Conservation (phyloP, 2,888 invertebrate species). For the Mycogona germanica region DNA sequence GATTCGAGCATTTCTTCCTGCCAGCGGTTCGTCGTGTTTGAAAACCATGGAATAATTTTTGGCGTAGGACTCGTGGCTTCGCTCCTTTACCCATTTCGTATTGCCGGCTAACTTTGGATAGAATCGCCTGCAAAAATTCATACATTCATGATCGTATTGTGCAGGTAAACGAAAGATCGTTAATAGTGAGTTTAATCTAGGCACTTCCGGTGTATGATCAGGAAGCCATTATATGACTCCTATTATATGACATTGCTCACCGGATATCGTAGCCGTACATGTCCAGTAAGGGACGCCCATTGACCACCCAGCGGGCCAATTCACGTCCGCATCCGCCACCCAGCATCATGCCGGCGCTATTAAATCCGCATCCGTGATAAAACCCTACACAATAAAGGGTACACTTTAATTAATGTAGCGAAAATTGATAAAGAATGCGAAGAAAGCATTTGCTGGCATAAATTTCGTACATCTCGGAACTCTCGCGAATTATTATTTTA, state of each 20-base stretch:
- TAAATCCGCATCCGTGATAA: conserved; percentile 77
- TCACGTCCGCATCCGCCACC: conserved; percentile 78
- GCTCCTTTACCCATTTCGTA: conserved; percentile 60
- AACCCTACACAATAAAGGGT: too few species aligned
- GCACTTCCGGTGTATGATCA: too few species aligned
- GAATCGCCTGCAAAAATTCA: conserved; percentile 46
- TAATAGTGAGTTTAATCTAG: too few species aligned
- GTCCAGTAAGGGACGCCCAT: conserved; percentile 67
- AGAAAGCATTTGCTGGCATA: too few species aligned
- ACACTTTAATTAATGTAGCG: too few species aligned
- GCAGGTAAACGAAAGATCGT: background rate
- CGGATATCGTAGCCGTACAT: conserved; percentile 79
- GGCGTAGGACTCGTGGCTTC: conserved; percentile 80
- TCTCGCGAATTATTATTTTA: too few species aligned
- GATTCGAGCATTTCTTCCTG: conserved; percentile 56
- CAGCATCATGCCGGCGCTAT: conserved; percentile 85
- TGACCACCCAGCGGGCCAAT: conserved; percentile 69
- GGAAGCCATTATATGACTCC: background rate
- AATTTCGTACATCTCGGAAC: too few species aligned
- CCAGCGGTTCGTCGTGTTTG: conserved; percentile 68
- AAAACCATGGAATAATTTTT: conserved; percentile 73
- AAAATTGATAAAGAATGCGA: too few species aligned
- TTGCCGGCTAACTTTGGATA: conserved; percentile 56
- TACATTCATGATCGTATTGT: conserved; percentile 4
- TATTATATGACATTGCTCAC: too few species aligned